Evolutionary conservation across 2,797 vertebrate genomes (phyloP).

Genomic region (Morus bassanus): DNA sequence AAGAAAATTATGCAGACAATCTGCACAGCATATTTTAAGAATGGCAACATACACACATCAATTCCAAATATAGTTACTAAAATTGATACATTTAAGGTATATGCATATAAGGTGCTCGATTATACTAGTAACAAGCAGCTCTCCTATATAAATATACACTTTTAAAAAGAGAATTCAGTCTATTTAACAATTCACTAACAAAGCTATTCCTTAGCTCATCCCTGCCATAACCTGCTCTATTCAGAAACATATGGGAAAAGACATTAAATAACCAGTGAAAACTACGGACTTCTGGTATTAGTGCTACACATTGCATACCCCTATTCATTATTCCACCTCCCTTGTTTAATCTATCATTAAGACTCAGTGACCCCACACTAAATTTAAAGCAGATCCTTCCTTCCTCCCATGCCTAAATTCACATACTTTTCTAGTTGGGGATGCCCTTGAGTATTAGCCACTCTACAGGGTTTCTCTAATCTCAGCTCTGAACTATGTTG

Average conservation of each 20-base stretch:
- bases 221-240: slow-evolving; percentile 81
- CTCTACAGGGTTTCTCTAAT: slow-evolving; percentile 86
- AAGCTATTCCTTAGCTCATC: slow-evolving; percentile 82
- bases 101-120: background rate
- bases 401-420: slow-evolving; percentile 87
- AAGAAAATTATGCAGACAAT: background rate
- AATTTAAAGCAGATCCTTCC: slow-evolving; percentile 88
- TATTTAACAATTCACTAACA: slow-evolving; percentile 78
- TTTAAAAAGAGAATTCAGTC: slow-evolving; percentile 60
- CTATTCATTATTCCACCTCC: slow-evolving; percentile 83
- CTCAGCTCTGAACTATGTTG: slow-evolving; percentile 83
- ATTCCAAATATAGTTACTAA: background rate
- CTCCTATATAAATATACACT: slow-evolving; percentile 43
- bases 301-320: slow-evolving; percentile 82
- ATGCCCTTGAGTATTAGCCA: slow-evolving; percentile 85
- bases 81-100: background rate
- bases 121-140: slow-evolving; percentile 45
- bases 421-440: slow-evolving; percentile 82
- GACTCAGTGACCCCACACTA: slow-evolving; percentile 85
- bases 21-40: background rate
- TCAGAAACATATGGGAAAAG: slow-evolving; percentile 84
- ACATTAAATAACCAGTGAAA: slow-evolving; percentile 82
- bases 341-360: slow-evolving; percentile 87
- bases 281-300: slow-evolving; percentile 84
- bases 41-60: background rate